These are phyloP conservation scores for Frankliniella intonsa DNA, from an alignment of 2,888 invertebrate species.

Conservation along the genomic window DNA sequence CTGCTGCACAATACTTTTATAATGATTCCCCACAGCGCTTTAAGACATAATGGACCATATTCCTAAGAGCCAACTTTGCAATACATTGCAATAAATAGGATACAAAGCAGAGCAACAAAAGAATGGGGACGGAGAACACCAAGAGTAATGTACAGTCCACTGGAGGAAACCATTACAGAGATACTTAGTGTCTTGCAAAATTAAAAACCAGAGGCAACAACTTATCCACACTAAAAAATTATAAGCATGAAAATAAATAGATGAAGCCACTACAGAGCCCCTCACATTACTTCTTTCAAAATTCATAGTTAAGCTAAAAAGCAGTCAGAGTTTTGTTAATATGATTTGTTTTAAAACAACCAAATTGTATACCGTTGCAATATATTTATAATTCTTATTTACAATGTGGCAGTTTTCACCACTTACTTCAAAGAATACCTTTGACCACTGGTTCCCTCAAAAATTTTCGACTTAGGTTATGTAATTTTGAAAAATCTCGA, in stretches of 20 bases:
- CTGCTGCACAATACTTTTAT: neutral
- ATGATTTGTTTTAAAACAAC: neutral
- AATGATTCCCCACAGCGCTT: neutral
- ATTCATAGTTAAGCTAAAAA: neutral
- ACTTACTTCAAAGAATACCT: neutral
- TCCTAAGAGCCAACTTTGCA: neutral
- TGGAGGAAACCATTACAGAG: neutral
- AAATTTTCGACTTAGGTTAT: conserved; percentile 13
- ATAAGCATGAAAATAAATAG: neutral
- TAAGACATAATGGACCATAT: neutral
- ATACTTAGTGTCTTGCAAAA: neutral
- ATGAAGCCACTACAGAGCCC: neutral
- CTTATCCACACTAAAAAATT: neutral
- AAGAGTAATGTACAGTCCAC: neutral
- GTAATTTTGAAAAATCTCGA: neutral
- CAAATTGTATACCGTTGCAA: neutral
- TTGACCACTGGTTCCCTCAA: neutral
- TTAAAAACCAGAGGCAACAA: neutral
- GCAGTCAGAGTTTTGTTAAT: neutral
- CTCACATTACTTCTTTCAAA: neutral
- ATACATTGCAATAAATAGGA: neutral
- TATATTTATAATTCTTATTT: neutral
- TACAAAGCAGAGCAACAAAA: too few relatives aligned
- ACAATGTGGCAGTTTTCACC: neutral
- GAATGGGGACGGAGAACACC: too few relatives aligned